Conservation (phyloP, 1,140 invertebrate genomes). For the Drosophila bifasciata region DNA sequence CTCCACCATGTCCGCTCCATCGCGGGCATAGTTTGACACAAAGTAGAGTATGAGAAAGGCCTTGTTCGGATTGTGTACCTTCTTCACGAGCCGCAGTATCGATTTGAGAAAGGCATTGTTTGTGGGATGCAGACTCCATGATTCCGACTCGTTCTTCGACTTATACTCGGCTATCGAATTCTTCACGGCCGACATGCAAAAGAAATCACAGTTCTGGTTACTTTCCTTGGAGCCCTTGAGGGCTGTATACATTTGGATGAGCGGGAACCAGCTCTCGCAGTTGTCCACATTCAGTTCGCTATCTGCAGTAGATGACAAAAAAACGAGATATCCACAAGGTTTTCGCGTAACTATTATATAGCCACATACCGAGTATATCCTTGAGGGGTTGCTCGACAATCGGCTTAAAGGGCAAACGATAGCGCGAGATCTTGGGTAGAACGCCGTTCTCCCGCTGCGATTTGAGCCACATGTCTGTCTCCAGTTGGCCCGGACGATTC, state of each 20-base stretch:
- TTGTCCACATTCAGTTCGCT: conserved; percentile 80
- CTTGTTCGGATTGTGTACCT: conserved; percentile 66
- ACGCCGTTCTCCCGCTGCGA: conserved; percentile 72
- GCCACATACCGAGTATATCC: conserved; percentile 68
- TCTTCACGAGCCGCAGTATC: conserved; percentile 66
- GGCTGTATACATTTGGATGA: conserved; percentile 76
- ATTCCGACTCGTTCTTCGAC: conserved; percentile 62
- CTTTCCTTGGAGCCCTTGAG: conserved; percentile 68
- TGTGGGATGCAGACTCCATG: conserved; percentile 76
- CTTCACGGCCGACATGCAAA: conserved; percentile 81
- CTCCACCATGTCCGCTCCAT: conserved; percentile 86
- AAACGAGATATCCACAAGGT: too few relatives aligned
- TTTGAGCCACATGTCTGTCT: conserved; percentile 79
- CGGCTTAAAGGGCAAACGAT: conserved; percentile 75
- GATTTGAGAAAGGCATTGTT: conserved; percentile 83
- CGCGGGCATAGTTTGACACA: conserved; percentile 71
- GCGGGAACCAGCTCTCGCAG: conserved; percentile 80
- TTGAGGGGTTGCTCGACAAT: conserved; percentile 75
- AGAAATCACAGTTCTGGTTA: conserved; percentile 71
- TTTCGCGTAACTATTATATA: background rate
- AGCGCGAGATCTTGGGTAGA: conserved; percentile 78
- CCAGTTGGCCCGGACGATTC: conserved; percentile 69
- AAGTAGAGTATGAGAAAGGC: conserved; percentile 77
- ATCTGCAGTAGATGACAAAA: conserved; percentile 26
- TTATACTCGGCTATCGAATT: conserved; percentile 81